Evolutionary conservation across 1,140 invertebrate genomes (phyloP), one percentile per base, ranked within the genome.

Genomic region (Drosophila chauvacae): DNA sequence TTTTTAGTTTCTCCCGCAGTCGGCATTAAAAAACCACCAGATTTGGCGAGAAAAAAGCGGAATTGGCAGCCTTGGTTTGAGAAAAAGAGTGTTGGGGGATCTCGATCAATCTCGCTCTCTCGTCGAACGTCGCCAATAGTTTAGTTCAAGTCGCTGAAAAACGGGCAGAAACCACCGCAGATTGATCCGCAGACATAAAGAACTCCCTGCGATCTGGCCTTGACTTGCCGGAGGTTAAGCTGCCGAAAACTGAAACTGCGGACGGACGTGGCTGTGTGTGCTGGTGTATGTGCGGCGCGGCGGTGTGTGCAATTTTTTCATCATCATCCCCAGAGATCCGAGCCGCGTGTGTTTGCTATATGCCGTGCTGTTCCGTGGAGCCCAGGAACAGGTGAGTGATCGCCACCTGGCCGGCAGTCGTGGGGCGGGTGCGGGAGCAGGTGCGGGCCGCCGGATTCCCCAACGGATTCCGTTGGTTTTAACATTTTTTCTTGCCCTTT

Each of bases 271-370:
- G 48, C 47, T 44, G 44, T 62, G 79, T 71, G 58, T 78, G 60
- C 59, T 26, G 48, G 65, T 66, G 73, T 61, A 79, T 71, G 62
- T 48, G 33, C 58, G 56, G 33, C 30, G 64, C 57, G 63, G 65
- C 59, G 59, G 60, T 74, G 79, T 75, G 78, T 81, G 69, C 78
- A 86, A 75, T 77, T 87, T 84, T 71, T 88, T 85, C 71, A 70
- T 66, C 76, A 73, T 72, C 60, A 51, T 60, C 60, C 60, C 42
- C 55, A 68, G 23, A 56, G 53, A 56, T 56, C 53, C 53, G 35
- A 56, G 53, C 53, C 74, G 78, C 69, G 82, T 85, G 81, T 71
- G 66, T 44, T 72, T 72, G 64, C 28, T 14, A 16, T 59, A 26
- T 60, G 53, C 55, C 20, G 53, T n/a, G 14, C 14, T 39, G 53